phyloP scores from a whole-genome alignment of 1,140 invertebrate genomes.

The Carcinoscorpius rotundicauda region DNA sequence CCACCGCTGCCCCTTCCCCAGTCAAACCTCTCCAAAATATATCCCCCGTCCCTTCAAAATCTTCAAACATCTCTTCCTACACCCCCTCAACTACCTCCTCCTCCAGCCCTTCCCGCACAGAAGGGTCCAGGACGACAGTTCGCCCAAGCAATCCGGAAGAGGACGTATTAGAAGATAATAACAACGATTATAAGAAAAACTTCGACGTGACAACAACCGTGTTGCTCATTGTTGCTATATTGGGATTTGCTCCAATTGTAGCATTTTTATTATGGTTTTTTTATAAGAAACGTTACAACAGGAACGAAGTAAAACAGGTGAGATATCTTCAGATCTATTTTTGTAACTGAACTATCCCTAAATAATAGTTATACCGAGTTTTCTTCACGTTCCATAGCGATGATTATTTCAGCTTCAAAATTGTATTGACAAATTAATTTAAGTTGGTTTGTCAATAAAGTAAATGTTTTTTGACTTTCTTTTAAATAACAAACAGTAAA shows the following conservation, averaged over 20 bases:
- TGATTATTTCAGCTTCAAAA: no score
- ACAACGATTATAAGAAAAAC: background rate
- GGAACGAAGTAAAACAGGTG: slow-evolving; percentile 24
- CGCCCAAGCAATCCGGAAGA: no score
- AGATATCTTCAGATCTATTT: background rate
- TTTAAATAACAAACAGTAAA: no score
- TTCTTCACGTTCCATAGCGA: no score
- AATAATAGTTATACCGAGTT: no score
- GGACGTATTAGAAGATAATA: no score
- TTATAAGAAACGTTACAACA: slow-evolving; percentile 30
- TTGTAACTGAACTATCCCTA: no score
- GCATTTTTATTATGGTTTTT: slow-evolving; percentile 22
- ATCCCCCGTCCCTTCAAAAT: background rate
- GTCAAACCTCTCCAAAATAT: slow-evolving; percentile 15
- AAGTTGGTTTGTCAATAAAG: no score
- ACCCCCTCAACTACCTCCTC: background rate
- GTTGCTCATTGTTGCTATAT: slow-evolving; percentile 24
- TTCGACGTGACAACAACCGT: slow-evolving; percentile 21
- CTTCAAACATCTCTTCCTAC: background rate
- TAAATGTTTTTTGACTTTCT: no score
- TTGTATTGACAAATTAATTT: no score
- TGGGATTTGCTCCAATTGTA: slow-evolving; percentile 25
- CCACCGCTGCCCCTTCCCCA: slow-evolving; percentile 18
- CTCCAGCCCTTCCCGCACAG: background rate
- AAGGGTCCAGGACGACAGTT: no score